A percentile compares a stretch with the other conserved stretches of the same genome.
phyloP scores from a whole-genome alignment of 1,140 invertebrate genomes.

The Drosophila pachea region DNA sequence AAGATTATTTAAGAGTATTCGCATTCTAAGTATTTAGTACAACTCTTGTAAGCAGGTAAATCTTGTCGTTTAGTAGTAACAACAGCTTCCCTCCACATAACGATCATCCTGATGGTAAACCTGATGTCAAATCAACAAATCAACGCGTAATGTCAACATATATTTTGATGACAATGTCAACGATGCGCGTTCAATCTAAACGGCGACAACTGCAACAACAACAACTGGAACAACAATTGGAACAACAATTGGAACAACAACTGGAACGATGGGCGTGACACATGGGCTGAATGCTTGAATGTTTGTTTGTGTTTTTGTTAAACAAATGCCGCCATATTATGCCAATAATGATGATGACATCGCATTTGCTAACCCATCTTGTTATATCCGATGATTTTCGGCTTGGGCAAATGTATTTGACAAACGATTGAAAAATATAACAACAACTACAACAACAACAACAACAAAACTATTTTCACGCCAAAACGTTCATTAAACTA shows the following conservation, averaged over 20 bases:
- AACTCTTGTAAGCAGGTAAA: constrained; percentile 62
- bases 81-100: constrained; percentile 75
- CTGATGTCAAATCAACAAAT: constrained; percentile 8
- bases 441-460: neutral
- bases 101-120: constrained; percentile 12
- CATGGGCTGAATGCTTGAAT: constrained; percentile 24
- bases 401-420: constrained; percentile 76
- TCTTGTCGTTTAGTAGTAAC: constrained; percentile 69
- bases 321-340: constrained; percentile 50
- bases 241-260: constrained; percentile 35
- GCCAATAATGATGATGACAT: constrained; percentile 79
- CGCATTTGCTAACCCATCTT: constrained; percentile 78
- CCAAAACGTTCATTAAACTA: constrained; percentile 44
- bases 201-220: constrained; percentile 23
- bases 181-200: constrained; percentile 23
- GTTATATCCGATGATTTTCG: constrained; percentile 79
- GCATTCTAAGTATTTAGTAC: constrained; percentile 64
- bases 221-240: constrained; percentile 8
- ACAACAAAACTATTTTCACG: constrained; percentile 8
- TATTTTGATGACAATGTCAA: constrained; percentile 6
- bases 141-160: constrained; percentile 27
- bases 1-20: constrained; percentile 55
- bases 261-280: constrained; percentile 48
- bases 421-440: constrained; percentile 66
- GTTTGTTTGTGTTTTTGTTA: constrained; percentile 33